Base-by-base conservation (phyloP, 2,888 invertebrate genomes). In the Mesopsocus fuscifrons region DNA sequence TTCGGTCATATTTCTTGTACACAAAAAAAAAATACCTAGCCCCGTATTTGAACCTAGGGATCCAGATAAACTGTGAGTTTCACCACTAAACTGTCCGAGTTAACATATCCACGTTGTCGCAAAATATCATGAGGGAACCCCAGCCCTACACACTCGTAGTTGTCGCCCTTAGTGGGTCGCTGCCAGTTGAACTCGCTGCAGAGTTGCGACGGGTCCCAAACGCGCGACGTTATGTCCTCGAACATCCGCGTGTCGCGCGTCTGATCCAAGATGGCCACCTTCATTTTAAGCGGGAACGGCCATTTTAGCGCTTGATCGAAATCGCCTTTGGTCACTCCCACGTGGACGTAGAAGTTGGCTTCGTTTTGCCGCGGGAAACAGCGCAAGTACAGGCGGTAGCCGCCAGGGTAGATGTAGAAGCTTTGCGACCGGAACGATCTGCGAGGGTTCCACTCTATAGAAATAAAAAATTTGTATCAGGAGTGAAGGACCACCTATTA, bases 51-150 rank as follows among this genome's bases (percentile, higher is more conserved):
- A 11, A 26, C 26, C 11, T 38, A 38, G n/a, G 6, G 17, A 3
- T 38, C 38, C 38, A 71, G 59, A 59, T 64, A 69, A 44, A 72
- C 61, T 49, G 66, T 62, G 41, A 71, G 55, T 59, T 70, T 70
- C 51, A 72, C 58, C 48, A 69, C 55, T 41, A 71, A 53, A 44
- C 59, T 56, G 49, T 68, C 62, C 49, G 64, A 58, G 46, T 59
- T 58, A 17, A 67, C 57, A 50, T 65, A 70, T 34, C 63, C 57
- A 42, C 61, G 56, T 26, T 59, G 58, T 15, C 60, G 52, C 35
- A 71, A 56, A 3, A 64, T 64, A 45, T 63, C 61, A 45, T 64
- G 63, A 2, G 68, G 63, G 49, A 69, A 64, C 18, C 65, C 60
- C 23, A 68, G 64, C 1, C 67, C 67, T 31, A 59, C 59, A 41